Conservation (phyloP, 1,140 invertebrate species). For the Dendroctonus valens region DNA sequence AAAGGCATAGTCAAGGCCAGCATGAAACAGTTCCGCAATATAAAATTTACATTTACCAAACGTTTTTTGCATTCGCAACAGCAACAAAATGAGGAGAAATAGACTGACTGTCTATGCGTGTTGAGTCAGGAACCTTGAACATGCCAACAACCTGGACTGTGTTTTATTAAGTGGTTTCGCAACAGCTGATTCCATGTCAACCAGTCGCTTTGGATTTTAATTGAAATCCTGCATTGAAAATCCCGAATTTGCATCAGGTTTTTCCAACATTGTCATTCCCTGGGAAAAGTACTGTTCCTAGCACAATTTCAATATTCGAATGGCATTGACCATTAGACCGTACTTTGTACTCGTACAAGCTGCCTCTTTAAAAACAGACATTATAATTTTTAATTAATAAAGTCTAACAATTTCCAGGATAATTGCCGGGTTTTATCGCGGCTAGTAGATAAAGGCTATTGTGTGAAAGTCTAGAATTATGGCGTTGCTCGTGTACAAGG, state of each 20-base stretch:
- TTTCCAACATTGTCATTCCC: too few species aligned
- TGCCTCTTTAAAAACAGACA: too few species aligned
- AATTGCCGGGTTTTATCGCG: slow-evolving; percentile 10
- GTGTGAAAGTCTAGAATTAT: slow-evolving; percentile 2
- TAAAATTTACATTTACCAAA: slow-evolving; percentile 21
- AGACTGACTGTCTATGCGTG: slow-evolving; percentile 14
- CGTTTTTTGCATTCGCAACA: slow-evolving; percentile 16
- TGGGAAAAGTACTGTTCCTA: too few species aligned
- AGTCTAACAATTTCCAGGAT: background rate
- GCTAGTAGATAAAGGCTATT: slow-evolving; percentile 15
- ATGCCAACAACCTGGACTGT: slow-evolving; percentile 13
- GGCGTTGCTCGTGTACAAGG: background rate
- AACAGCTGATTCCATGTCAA: too few species aligned
- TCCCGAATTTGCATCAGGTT: too few species aligned
- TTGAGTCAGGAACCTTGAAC: slow-evolving; percentile 20
- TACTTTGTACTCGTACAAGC: too few species aligned
- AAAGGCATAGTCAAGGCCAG: slow-evolving; percentile 8
- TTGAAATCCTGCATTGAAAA: too few species aligned
- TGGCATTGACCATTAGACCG: too few species aligned
- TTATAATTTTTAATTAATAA: too few species aligned
- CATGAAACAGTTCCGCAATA: slow-evolving; percentile 18
- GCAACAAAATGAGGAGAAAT: background rate
- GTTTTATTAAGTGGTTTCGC: background rate
- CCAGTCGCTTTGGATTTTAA: too few species aligned
- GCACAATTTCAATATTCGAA: too few species aligned